Percentiles rank a stretch among this genome's conserved stretches.
Evolutionary conservation across 2,113 vertebrate genomes (phyloP).

Genomic region (Mus pahari): DNA sequence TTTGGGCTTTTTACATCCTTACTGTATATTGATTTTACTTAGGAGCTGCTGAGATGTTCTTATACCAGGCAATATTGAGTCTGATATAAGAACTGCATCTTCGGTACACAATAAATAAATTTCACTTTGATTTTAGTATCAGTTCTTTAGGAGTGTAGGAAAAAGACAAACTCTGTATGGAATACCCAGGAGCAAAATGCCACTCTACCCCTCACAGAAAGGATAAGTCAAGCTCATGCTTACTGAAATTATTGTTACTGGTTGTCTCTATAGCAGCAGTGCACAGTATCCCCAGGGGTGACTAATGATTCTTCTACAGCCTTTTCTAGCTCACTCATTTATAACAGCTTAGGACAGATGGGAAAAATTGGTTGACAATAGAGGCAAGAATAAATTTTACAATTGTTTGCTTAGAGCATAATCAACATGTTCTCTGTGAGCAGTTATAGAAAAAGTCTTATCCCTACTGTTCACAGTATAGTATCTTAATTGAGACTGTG

Average conservation of each 20-base stretch:
- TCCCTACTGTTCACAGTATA: not conserved
- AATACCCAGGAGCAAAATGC: constrained; percentile 38
- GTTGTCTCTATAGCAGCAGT: not conserved
- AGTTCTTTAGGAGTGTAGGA: not conserved
- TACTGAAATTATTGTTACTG: constrained; percentile 51
- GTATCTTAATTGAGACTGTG: not conserved
- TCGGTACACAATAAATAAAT: constrained; percentile 13
- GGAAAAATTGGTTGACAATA: not conserved
- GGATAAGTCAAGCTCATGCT: constrained; percentile 31
- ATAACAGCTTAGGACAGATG: not conserved
- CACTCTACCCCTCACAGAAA: not conserved
- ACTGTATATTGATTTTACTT: not conserved
- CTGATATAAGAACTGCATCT: constrained; percentile 26
- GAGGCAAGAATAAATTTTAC: constrained; percentile 4
- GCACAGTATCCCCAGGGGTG: not conserved
- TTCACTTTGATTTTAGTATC: constrained; percentile 40
- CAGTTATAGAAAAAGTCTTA: not conserved
- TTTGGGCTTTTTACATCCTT: not conserved
- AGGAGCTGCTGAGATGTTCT: not conserved
- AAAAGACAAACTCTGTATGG: not conserved
- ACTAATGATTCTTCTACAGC: not conserved
- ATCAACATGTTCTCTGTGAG: constrained; percentile 2
- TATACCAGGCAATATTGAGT: not conserved
- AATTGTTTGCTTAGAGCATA: constrained; percentile 21
- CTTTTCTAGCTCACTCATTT: not conserved